Evolutionary conservation across 2,797 vertebrate genomes (phyloP).

Genomic region (Premnoplex brunnescens): DNA sequence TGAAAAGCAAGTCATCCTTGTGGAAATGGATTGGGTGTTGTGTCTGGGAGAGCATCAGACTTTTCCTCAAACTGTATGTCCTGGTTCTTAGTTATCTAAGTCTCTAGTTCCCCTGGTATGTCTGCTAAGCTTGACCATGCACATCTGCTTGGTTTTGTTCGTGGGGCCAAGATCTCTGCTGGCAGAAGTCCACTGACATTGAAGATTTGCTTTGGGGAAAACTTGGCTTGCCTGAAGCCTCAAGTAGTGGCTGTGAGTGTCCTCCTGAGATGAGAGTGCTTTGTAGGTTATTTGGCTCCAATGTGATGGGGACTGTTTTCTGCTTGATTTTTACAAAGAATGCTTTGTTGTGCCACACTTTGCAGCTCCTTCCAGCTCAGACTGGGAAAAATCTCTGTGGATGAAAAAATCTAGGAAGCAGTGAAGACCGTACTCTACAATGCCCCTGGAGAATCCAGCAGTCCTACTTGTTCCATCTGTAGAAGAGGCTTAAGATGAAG

Average conservation of each 20-base stretch:
- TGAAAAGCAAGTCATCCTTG: background rate
- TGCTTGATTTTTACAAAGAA: background rate
- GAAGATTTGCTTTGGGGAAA: background rate
- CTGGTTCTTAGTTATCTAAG: background rate
- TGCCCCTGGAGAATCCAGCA: background rate
- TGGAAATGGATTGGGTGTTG: background rate
- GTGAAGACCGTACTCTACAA: background rate
- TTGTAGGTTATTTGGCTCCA: background rate
- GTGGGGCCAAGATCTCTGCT: background rate
- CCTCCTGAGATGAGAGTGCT: background rate
- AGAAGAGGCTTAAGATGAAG: background rate
- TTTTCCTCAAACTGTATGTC: background rate
- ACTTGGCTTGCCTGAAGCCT: background rate
- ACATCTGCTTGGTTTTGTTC: background rate
- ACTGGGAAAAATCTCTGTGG: background rate
- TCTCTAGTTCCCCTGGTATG: background rate
- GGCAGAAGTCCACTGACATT: background rate
- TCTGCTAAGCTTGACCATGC: background rate
- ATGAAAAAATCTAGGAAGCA: background rate
- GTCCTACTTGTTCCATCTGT: background rate
- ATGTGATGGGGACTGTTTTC: background rate
- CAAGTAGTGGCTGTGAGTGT: background rate
- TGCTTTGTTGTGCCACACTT: background rate
- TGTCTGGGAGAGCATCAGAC: background rate
- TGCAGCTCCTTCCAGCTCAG: background rate